phyloP scores from a whole-genome alignment of 2,113 vertebrate species.

The Amazona vittata region DNA sequence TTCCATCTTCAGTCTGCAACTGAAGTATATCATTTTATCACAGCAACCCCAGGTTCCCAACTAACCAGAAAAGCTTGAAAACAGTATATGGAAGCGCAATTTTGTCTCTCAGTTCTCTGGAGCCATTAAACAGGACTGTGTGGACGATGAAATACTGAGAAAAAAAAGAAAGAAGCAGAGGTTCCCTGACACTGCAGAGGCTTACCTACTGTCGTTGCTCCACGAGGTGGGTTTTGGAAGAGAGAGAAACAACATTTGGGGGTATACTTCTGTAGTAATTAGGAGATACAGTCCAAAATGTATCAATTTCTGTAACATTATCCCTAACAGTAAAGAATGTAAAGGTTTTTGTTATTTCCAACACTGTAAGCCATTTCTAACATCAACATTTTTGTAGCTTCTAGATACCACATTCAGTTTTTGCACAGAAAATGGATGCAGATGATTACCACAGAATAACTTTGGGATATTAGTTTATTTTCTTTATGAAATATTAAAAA shows the following conservation, averaged over 20 bases:
- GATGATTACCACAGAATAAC: background rate
- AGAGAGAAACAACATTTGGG: background rate
- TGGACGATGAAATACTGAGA: background rate
- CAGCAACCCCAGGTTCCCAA: background rate
- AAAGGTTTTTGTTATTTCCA: background rate
- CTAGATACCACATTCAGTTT: background rate
- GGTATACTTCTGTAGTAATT: background rate
- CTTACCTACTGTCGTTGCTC: background rate
- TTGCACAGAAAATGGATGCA: background rate
- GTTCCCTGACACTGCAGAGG: background rate
- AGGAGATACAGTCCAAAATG: background rate
- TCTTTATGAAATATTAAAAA: background rate
- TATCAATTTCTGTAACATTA: background rate
- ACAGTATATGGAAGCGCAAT: background rate
- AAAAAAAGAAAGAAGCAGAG: background rate
- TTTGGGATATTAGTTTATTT: background rate
- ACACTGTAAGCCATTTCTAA: background rate
- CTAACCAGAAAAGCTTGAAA: background rate
- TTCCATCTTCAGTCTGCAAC: background rate
- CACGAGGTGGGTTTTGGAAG: background rate
- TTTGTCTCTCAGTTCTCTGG: background rate
- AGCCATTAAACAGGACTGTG: background rate
- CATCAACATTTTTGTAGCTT: background rate
- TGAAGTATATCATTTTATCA: background rate
- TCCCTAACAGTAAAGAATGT: background rate